These are phyloP conservation scores for Phalloptychus januarius DNA, from an alignment of 2,797 vertebrate genomes.

Conservation along the genomic window DNA sequence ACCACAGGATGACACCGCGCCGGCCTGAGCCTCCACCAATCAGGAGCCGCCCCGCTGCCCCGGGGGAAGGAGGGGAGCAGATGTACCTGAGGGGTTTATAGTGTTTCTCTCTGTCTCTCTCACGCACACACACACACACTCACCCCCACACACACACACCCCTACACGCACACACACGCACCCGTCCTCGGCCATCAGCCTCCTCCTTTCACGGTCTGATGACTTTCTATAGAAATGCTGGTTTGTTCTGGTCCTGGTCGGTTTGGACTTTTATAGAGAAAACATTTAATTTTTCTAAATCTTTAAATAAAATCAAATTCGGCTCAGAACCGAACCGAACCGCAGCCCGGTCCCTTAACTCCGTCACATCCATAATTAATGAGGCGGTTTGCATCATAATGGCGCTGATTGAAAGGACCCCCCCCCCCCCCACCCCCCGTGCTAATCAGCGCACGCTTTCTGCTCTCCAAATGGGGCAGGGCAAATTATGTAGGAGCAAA, in stretches of 20 bases:
- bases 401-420: conserved; percentile 76
- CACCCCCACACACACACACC: not conserved
- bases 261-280: too few relatives aligned
- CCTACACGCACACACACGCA: conserved; percentile 79
- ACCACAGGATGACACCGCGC: conserved; percentile 92
- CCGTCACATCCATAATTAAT: conserved; percentile 77
- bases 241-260: conserved; percentile 78
- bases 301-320: too few relatives aligned
- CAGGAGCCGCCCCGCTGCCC: conserved; percentile 80
- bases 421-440: conserved; percentile 57
- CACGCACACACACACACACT: not conserved
- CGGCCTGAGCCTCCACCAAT: conserved; percentile 88
- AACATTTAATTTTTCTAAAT: not conserved
- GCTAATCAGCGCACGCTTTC: conserved; percentile 64
- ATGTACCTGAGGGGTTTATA: conserved; percentile 88
- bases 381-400: conserved; percentile 78
- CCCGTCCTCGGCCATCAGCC: conserved; percentile 82
- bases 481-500: conserved; percentile 67
- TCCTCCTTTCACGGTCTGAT: conserved; percentile 89
- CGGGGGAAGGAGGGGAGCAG: conserved; percentile 77
- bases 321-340: not conserved
- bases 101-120: conserved; percentile 65
- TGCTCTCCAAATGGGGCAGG: conserved; percentile 67
- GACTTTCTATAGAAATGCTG: conserved; percentile 86
- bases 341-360: conserved; percentile 68